These are phyloP conservation scores for Sarcophaga variegata DNA, from an alignment of 2,888 invertebrate genomes.

Conservation along the genomic window DNA sequence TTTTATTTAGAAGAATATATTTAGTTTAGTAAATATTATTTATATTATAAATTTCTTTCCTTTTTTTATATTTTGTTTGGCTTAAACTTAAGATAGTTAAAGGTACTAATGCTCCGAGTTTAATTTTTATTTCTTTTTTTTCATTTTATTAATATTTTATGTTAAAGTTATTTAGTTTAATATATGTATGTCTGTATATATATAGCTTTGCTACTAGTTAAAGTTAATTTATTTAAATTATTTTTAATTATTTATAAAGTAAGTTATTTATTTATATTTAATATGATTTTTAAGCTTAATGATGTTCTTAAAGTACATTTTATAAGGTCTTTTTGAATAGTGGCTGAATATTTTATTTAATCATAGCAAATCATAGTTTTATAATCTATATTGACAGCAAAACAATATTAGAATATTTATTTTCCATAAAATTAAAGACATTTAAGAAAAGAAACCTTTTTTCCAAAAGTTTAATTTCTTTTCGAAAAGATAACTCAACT, in stretches of 20 bases:
- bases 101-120: slow-evolving; percentile 68
- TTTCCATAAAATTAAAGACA: too few species aligned
- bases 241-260: slow-evolving; percentile 61
- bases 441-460: too few species aligned
- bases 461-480: too few species aligned
- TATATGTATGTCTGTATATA: slow-evolving; percentile 16
- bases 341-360: background rate
- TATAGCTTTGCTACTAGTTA: slow-evolving; percentile 63
- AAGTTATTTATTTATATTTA: slow-evolving; percentile 51
- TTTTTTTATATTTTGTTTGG: slow-evolving; percentile 1
- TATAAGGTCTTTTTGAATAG: background rate
- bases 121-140: slow-evolving; percentile 8
- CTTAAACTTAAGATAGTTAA: slow-evolving; percentile 59
- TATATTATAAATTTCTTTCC: too few species aligned
- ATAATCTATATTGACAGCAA: too few species aligned
- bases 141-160: slow-evolving; percentile 47
- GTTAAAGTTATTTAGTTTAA: background rate
- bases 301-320: background rate
- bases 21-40: slow-evolving; percentile 28
- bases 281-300: slow-evolving; percentile 14
- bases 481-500: too few species aligned
- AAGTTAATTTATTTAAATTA: slow-evolving; percentile 44
- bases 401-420: too few species aligned
- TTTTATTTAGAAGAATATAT: slow-evolving; percentile 60
- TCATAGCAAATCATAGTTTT: background rate